Evolutionary conservation across 2,797 vertebrate genomes (phyloP).

Genomic region (Pelodytes ibericus): DNA sequence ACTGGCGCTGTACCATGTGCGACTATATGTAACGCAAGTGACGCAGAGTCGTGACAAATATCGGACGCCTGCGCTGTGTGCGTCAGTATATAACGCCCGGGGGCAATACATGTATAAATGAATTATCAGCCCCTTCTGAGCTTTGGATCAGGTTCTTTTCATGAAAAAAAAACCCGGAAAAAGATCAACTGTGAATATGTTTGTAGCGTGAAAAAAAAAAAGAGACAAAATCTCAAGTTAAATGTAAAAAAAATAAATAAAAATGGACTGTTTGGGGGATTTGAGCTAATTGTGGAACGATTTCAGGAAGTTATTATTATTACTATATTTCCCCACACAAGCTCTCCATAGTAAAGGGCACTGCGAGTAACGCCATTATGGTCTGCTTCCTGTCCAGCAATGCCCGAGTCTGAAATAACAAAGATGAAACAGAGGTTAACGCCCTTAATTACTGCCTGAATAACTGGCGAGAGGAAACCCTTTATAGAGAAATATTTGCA

Average conservation of each 20-base stretch:
- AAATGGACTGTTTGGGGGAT: constrained; percentile 1
- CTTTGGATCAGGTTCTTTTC: too few species aligned
- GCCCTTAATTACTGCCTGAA: constrained; percentile 68
- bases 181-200: too few species aligned
- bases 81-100: too few species aligned
- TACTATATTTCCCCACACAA: constrained; percentile 86
- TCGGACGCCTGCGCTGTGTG: too few species aligned
- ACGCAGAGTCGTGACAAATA: too few species aligned
- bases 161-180: too few species aligned
- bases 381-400: constrained; percentile 76
- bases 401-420: constrained; percentile 75
- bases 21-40: too few species aligned
- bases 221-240: not conserved
- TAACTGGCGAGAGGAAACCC: constrained; percentile 63
- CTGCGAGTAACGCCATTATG: constrained; percentile 74
- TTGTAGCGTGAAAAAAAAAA: not conserved
- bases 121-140: too few species aligned
- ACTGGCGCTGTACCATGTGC: too few species aligned
- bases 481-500: constrained; percentile 55
- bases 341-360: constrained; percentile 70
- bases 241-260: not conserved
- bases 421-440: constrained; percentile 75
- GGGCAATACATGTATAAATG: too few species aligned
- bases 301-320: constrained; percentile 88
- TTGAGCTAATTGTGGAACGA: constrained; percentile 21